Evolutionary conservation across 2,113 vertebrate genomes (phyloP), one percentile per base, ranked within the genome.

Genomic region (Syrrhaptes paradoxus): DNA sequence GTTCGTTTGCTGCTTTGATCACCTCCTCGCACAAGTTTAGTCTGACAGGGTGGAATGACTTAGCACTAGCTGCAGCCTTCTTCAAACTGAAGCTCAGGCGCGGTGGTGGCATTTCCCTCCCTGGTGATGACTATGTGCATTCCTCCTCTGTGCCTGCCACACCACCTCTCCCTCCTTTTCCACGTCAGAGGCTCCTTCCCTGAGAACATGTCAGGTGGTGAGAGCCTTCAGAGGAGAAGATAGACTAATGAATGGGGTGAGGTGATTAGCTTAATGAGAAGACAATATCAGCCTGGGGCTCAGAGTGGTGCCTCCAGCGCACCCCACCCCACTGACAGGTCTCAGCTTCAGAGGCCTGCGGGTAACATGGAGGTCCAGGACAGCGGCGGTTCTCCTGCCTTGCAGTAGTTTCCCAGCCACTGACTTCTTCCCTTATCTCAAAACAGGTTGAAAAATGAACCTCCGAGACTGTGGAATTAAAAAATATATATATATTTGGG

Each of bases 311-410:
- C 84, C 49, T 41, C 0, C 6, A 66, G 68, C 62, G 68, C 58
- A 22, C 4, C 38, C 57, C 51, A 59, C 68, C 32, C 14, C 0
- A 4, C 78, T 55, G 32, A 65, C 0, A 0, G 45, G 38, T 76
- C 32, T n/a, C 16, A 7, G 41, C 36, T 61, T 61, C 38, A 28
- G 16, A 38, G 67, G 11, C 43, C 93, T 76, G 49, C 86, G 36
- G 52, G 29, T 57, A 34, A 32, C 0, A 0, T 0, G 2, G 2
- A 9, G 20, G 61, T 31, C 45, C 8, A 1, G 29, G 32, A 28
- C 5, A 48, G 32, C 74, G 20, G 48, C 0, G 9, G 21, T 34
- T 74, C 49, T 87, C 70, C 52, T 81, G 48, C 73, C 48, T 57
- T 78, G 45, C 10, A 52, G 45, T 16, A 17, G 6, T 61, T 87